These are phyloP conservation scores for Jordanella pulchra DNA, from an alignment of 2,797 vertebrate species.

Conservation along the genomic window DNA sequence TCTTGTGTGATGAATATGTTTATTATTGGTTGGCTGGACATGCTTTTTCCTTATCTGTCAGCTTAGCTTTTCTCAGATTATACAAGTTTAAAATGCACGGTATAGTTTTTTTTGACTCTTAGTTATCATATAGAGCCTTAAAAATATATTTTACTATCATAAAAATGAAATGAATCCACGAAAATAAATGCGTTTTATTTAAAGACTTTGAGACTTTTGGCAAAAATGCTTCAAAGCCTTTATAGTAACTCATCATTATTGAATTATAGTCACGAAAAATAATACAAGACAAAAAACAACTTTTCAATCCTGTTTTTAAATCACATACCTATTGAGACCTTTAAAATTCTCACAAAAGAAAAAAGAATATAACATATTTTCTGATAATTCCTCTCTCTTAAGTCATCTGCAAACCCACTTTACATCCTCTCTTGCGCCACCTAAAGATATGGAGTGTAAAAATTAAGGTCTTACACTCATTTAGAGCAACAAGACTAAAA, in stretches of 20 bases:
- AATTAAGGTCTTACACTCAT: too few relatives aligned
- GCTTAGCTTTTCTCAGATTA: not conserved
- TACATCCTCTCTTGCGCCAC: too few relatives aligned
- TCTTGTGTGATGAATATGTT: constrained; percentile 20
- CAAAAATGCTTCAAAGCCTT: not conserved
- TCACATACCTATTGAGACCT: not conserved
- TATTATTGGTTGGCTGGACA: constrained; percentile 18
- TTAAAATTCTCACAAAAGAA: not conserved
- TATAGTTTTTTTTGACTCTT: too few relatives aligned
- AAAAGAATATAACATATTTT: too few relatives aligned
- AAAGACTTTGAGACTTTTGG: not conserved
- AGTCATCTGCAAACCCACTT: too few relatives aligned
- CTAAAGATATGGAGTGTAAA: too few relatives aligned
- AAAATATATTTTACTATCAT: not conserved
- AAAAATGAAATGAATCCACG: not conserved
- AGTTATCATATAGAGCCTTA: not conserved
- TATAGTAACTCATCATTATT: not conserved
- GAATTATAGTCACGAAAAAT: not conserved
- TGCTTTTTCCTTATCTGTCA: not conserved
- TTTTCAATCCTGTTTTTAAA: not conserved
- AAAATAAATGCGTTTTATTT: not conserved
- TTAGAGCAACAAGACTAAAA: too few relatives aligned
- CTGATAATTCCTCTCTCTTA: too few relatives aligned
- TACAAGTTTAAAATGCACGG: not conserved
- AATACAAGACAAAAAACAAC: not conserved